Percentiles rank a stretch among this genome's conserved stretches.
phyloP scores from a whole-genome alignment of 1,140 invertebrate species.

The Pseudobourletiella spinata region DNA sequence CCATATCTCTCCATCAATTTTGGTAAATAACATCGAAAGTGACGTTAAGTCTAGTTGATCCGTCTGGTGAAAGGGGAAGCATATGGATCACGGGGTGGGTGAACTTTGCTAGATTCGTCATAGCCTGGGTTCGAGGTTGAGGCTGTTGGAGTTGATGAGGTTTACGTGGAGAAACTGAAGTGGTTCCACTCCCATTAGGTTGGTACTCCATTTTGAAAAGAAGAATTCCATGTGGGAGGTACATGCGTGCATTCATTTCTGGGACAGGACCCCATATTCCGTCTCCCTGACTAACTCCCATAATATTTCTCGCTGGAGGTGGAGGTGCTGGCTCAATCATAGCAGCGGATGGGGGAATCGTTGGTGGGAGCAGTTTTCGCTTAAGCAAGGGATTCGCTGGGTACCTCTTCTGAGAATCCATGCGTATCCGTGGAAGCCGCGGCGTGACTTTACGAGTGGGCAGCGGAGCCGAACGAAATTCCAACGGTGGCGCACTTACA shows the following conservation, averaged over 20 bases:
- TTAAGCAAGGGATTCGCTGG: not conserved
- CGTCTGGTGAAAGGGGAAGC: not conserved
- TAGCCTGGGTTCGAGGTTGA: not conserved
- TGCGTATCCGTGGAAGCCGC: not conserved
- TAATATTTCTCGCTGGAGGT: too few species aligned
- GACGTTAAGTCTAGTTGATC: not conserved
- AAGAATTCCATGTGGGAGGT: not conserved
- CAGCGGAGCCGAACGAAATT: not conserved
- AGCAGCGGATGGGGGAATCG: too few species aligned
- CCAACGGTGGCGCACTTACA: too few species aligned
- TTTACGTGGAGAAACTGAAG: not conserved
- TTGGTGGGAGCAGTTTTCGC: not conserved
- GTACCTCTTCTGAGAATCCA: not conserved
- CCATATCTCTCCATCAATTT: too few species aligned
- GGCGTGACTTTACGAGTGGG: not conserved
- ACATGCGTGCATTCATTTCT: constrained; percentile 1
- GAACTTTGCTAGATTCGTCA: not conserved
- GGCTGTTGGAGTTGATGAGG: not conserved
- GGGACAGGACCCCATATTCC: not conserved
- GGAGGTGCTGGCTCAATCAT: too few species aligned
- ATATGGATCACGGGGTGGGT: constrained; percentile 2
- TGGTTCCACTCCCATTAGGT: not conserved
- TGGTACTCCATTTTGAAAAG: constrained; percentile 3
- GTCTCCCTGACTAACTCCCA: constrained; percentile 1
- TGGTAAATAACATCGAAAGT: not conserved